Conservation (phyloP, 2,888 invertebrate species). For the Thecophora atra region DNA sequence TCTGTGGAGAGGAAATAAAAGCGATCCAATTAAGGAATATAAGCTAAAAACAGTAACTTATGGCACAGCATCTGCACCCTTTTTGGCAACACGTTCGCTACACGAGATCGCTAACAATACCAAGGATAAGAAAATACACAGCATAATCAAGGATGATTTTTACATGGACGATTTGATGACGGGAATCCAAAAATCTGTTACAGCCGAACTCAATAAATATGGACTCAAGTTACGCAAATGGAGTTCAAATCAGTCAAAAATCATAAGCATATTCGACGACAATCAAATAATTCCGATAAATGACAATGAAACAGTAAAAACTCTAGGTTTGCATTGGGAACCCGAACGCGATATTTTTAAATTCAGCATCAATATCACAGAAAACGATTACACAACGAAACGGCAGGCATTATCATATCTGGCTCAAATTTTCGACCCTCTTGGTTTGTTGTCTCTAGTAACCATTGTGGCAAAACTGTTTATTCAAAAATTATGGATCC, state of each 20-base stretch:
- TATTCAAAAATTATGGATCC: background rate
- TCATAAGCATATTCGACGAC: too few relatives aligned
- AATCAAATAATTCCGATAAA: slow-evolving; percentile 8
- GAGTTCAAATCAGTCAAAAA: slow-evolving; percentile 41
- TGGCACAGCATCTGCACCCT: too few relatives aligned
- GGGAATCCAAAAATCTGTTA: slow-evolving; percentile 37
- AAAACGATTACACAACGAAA: slow-evolving; percentile 1
- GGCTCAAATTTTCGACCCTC: slow-evolving; percentile 27
- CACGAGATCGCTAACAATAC: too few relatives aligned
- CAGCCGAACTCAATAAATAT: slow-evolving; percentile 27
- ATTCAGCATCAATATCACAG: background rate
- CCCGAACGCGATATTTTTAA: background rate
- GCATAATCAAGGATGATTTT: too few relatives aligned
- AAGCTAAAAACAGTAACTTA: too few relatives aligned
- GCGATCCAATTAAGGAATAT: slow-evolving; percentile 36
- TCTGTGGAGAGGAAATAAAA: slow-evolving; percentile 43
- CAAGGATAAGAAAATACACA: too few relatives aligned
- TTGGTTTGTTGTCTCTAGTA: background rate
- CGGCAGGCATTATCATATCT: background rate
- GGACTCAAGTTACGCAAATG: slow-evolving; percentile 45
- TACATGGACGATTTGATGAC: too few relatives aligned
- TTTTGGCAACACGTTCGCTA: too few relatives aligned
- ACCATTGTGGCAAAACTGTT: background rate
- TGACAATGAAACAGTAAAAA: slow-evolving; percentile 20
- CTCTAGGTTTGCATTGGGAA: background rate